Base-by-base conservation (phyloP, 2,797 vertebrate species). In the Gallirallus australis region DNA sequence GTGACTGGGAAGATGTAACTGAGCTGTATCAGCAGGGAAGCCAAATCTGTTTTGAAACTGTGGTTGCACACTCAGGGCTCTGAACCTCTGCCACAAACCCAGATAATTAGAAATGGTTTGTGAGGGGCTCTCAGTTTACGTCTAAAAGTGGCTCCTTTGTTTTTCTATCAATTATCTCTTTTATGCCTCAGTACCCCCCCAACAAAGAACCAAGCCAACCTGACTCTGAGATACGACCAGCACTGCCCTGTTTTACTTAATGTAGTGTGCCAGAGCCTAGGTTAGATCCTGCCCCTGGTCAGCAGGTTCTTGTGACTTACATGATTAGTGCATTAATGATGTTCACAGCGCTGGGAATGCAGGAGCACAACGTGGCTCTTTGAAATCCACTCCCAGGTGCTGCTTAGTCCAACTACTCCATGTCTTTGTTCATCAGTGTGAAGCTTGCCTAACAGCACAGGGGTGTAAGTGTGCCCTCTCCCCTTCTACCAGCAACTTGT, bases 121-220 rank as follows among this genome's bases (percentile, higher is more conserved):
- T 33, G 64, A 27, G 33, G 76, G 33, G 82, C 45, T 71, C 95
- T 95, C 85, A 4, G 80, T 9, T 97, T 90, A 83, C 94, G 53
- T 78, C 78, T 8, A 6, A 45, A 89, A 95, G 92, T 53, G 40
- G 33, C n/a, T 81, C 65, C 88, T 95, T 95, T 97, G 93, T 94
- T 82, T 71, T 80, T 23, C 75, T 40, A 4, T 83, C 83, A 84
- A 52, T 92, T 70, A 40, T 88, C 61, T 47, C 53, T 72, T 42
- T 92, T 39, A n/a, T 60, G 80, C 59, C 66, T 69, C 63, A 17
- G 53, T 21, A 4, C 63, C 20, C 31, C 6, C 56, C 90, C 88
- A 85, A 78, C 87, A 70, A 91, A 70, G 91, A 33, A 54, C 42
- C 23, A 47, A 91, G 72, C 68, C 72, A 79, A 52, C 69, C 77